A percentile compares a stretch with the other conserved stretches of the same genome.
phyloP scores from a whole-genome alignment of 2,888 invertebrate species.

The Synanthedon tipuliformis region DNA sequence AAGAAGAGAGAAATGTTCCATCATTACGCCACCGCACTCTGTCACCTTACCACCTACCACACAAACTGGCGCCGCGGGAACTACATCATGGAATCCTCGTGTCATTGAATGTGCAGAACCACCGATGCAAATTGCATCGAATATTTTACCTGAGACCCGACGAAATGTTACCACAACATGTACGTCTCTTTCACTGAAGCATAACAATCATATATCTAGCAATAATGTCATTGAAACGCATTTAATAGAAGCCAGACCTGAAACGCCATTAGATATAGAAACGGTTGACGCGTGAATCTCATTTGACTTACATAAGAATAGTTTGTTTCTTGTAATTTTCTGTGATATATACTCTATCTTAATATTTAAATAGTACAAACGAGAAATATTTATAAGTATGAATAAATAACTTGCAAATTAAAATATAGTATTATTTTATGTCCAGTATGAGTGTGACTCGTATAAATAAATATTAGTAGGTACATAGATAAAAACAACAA shows the following conservation, averaged over 20 bases:
- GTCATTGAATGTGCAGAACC: not conserved
- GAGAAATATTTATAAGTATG: no score
- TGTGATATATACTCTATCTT: no score
- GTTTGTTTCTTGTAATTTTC: no score
- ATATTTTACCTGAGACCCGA: not conserved
- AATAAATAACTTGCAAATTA: no score
- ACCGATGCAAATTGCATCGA: not conserved
- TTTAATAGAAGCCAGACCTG: constrained; percentile 18
- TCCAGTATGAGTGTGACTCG: no score
- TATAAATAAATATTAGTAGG: no score
- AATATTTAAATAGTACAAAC: no score
- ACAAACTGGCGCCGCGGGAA: not conserved
- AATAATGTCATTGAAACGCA: not conserved
- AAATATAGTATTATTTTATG: no score
- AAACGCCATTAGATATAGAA: constrained; percentile 46
- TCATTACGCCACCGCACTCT: constrained; percentile 38
- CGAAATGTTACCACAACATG: not conserved
- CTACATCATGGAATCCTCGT: not conserved
- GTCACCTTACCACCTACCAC: constrained; percentile 42
- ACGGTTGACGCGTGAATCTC: constrained; percentile 14
- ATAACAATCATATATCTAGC: not conserved
- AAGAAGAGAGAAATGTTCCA: constrained; percentile 71
- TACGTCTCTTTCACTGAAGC: no score
- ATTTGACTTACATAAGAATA: no score
- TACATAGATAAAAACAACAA: no score